Base-by-base conservation (phyloP, 2,113 vertebrate genomes). In the Apteryx owenii region DNA sequence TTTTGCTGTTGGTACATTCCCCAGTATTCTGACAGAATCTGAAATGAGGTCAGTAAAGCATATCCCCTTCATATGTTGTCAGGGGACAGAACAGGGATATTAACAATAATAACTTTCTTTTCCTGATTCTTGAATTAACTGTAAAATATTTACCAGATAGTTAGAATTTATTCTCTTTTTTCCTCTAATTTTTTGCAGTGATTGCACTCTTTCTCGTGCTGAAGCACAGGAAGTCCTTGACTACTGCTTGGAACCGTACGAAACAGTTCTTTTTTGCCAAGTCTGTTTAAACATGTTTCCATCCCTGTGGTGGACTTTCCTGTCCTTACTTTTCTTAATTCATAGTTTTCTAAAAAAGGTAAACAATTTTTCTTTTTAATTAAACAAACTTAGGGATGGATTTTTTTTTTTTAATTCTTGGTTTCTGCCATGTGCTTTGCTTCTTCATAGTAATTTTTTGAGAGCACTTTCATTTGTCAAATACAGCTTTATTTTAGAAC, bases 381-480 rank as follows among this genome's bases (percentile, higher is more conserved):
- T 48, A 77, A 66, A 29, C 9, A 66, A 50, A 62, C 56, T 54
- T 56, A 79, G 4, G 25, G 72, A 20, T 26, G 10, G n/a, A 65
- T 3, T 0, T 1, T 20, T 26, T 58, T 86, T 28, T 0, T 28
- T 46, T 3, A 51, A 2, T 42, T 60, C 18, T 0, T 68, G 21
- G 1, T 66, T 91, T 10, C 7, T 69, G 28, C 21, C 3, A 5
- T 51, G 10, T 73, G 6, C 10, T 71, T 16, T 28, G 73, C 7
- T 91, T 33, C 38, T 68, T 81, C 46, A 23, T 66, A 5, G 7
- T n/a, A 51, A 51, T 20, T 71, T 81, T 62, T 15, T 84, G 33
- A 40, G 33, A 50, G 20, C 0, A 1, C 56, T 86, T 83, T 82
- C 12, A 36, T 85, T 79, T 70, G 61, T 36, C 50, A 69, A 51